These are phyloP conservation scores for Microtus montanus DNA, from an alignment of 2,113 vertebrate genomes.

Conservation along the genomic window DNA sequence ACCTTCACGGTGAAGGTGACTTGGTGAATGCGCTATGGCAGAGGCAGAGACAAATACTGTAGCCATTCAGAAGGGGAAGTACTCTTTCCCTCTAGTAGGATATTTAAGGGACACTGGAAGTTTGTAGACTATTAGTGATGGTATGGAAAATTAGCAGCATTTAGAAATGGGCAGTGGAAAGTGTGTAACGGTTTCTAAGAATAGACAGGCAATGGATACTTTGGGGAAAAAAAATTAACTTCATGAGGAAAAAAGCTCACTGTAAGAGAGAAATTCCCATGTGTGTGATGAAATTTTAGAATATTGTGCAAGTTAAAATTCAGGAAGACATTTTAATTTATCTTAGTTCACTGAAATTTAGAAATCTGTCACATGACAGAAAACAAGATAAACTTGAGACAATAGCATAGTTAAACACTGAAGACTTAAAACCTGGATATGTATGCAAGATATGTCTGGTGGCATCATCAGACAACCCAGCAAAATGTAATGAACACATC, in stretches of 20 bases:
- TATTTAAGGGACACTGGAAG: not conserved
- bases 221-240: not conserved
- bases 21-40: not conserved
- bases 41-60: not conserved
- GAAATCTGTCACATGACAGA: not conserved
- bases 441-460: not conserved
- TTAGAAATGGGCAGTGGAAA: not conserved
- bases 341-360: not conserved
- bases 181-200: not conserved
- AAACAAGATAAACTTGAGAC: not conserved
- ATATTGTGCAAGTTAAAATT: not conserved
- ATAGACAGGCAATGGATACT: not conserved
- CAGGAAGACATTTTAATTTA: not conserved
- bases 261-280: not conserved
- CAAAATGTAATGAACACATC: not conserved
- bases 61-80: not conserved
- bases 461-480: not conserved
- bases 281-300: not conserved
- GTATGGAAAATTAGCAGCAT: not conserved
- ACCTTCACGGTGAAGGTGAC: not conserved
- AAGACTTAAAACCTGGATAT: not conserved
- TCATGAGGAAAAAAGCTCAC: not conserved
- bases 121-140: not conserved
- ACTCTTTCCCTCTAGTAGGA: not conserved
- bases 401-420: not conserved